Conservation (phyloP, 2,888 invertebrate genomes). For the Synanthedon tipuliformis region DNA sequence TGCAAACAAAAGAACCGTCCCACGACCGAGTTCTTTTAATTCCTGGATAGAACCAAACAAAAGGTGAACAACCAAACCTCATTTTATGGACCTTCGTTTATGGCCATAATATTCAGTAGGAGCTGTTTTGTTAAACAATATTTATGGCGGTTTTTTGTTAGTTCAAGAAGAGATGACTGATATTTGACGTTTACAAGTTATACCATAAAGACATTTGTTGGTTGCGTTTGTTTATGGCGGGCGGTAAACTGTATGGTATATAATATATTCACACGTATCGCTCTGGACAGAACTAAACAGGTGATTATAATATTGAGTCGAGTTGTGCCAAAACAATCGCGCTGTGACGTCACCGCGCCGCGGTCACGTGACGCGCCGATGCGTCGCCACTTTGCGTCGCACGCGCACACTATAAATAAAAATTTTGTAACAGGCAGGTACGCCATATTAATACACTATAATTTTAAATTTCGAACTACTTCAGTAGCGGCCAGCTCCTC, state of each 20-base stretch:
- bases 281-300: slow-evolving; percentile 31
- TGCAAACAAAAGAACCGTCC: slow-evolving; percentile 45
- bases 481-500: slow-evolving; percentile 50
- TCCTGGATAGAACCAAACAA: slow-evolving; percentile 49
- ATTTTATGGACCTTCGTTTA: slow-evolving; percentile 60
- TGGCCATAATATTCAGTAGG: slow-evolving; percentile 64
- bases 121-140: slow-evolving; percentile 61
- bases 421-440: slow-evolving; percentile 41
- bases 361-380: slow-evolving; percentile 5
- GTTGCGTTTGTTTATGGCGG: slow-evolving; percentile 50
- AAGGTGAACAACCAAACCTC: slow-evolving; percentile 60
- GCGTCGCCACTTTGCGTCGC: slow-evolving; percentile 15
- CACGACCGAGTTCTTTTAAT: slow-evolving; percentile 52
- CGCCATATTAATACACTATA: slow-evolving; percentile 60
- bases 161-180: slow-evolving; percentile 48
- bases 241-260: slow-evolving; percentile 40
- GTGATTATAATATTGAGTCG: slow-evolving; percentile 27
- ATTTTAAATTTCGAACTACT: slow-evolving; percentile 62
- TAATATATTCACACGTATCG: slow-evolving; percentile 52
- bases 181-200: slow-evolving; percentile 62
- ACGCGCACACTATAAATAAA: slow-evolving; percentile 53
- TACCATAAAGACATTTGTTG: slow-evolving; percentile 62
- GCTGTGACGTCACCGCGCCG: slow-evolving; percentile 14
- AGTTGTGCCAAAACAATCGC: slow-evolving; percentile 21
- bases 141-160: slow-evolving; percentile 61